These are phyloP conservation scores for Cuniculus paca DNA, from an alignment of 2,797 vertebrate species.

Conservation along the genomic window DNA sequence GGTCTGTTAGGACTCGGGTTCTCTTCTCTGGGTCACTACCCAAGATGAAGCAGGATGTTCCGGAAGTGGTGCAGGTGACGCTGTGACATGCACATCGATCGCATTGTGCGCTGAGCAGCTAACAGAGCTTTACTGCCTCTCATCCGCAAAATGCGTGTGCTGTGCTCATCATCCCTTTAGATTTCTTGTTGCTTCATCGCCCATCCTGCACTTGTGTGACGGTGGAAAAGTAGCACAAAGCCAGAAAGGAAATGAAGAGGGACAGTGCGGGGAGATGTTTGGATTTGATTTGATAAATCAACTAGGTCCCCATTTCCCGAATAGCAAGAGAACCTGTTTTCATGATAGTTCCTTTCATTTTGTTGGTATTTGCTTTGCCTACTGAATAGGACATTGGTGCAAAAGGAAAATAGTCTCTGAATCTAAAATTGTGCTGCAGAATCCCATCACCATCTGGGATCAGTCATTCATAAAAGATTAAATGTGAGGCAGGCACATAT, in stretches of 20 bases:
- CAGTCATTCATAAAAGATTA: constrained; percentile 81
- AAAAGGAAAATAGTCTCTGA: constrained; percentile 30
- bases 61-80: background rate
- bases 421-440: constrained; percentile 25
- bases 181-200: background rate
- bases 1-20: background rate
- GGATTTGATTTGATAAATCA: constrained; percentile 16
- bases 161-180: background rate
- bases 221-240: background rate
- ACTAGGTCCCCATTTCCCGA: background rate
- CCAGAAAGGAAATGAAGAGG: constrained; percentile 15
- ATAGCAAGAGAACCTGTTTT: background rate
- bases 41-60: background rate
- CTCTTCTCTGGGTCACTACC: background rate
- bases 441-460: constrained; percentile 67
- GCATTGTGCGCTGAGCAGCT: background rate
- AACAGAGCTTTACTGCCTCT: background rate
- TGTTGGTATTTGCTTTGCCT: constrained; percentile 1
- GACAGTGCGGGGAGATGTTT: background rate
- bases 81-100: background rate
- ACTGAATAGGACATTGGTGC: constrained; percentile 49
- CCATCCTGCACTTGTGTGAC: background rate
- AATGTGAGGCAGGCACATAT: constrained; percentile 52
- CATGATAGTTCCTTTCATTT: constrained; percentile 4
- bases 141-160: background rate